Evolutionary conservation across 2,888 invertebrate species (phyloP), one percentile per base, ranked within the genome.

Genomic region (Bhutanitis thaidina): DNA sequence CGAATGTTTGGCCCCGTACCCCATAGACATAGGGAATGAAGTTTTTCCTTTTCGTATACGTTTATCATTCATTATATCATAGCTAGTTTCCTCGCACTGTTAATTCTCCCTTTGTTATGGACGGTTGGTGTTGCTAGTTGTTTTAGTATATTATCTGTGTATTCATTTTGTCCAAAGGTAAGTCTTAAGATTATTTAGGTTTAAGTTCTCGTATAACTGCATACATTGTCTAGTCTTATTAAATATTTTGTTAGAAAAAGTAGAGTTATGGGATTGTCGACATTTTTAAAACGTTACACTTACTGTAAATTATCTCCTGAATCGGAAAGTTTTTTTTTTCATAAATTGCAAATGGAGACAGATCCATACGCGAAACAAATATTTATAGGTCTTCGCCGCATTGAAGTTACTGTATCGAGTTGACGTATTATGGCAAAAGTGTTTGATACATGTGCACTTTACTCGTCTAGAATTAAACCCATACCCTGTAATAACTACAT

Each of bases 1-100:
- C 71, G 94, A 93, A 94, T 94, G 94, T 93, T 91, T 91, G 63
- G 56, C 71, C 84, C 87, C 67, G 5, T 58, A 58, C 67, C 77
- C 75, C 59, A 70, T 86, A 82, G 90, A 81, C 69, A 55, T 85
- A 85, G 85, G 87, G 87, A 89, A 88, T 88, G 88, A 69, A 40
- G 25, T 60, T 58, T 72, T 71, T 65, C 65, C 75, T 76, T 72
- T 32, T 35, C 36, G 27, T 51, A 72, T 71, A 68, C 66, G 56
- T 60, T n/a, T 46, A 71, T 78, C 78, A 77, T 82, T 69, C 78
- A 79, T 82, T 74, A 58, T 77, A 72, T 82, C 79, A 81, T 85
- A 83, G 86, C 79, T 85, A 78, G 78, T 67, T 70, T 71, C 72
- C 69, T 72, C 65, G 83, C 86, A 87, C 83, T 83, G 52, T 52